phyloP scores from a whole-genome alignment of 2,113 vertebrate genomes.

The Patagioenas fasciata region DNA sequence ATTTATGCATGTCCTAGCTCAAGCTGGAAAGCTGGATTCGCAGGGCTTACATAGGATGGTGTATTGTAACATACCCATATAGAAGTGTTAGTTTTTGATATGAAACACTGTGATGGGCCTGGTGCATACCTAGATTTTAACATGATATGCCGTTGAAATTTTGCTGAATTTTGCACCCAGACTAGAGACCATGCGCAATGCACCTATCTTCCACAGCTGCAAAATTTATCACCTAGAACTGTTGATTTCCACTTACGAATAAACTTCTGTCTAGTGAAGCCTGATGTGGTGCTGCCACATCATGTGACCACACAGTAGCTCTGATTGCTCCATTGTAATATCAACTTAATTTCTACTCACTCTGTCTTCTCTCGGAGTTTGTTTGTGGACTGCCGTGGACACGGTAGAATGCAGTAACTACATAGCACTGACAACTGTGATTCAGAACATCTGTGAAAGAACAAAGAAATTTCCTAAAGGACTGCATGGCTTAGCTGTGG shows the following conservation, averaged over 20 bases:
- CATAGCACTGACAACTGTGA: background rate
- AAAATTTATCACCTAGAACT: background rate
- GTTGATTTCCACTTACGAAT: background rate
- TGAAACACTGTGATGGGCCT: background rate
- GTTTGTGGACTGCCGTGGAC: background rate
- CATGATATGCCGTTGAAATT: background rate
- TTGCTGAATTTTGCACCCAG: background rate
- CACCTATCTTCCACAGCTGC: background rate
- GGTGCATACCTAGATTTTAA: background rate
- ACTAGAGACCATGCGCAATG: fast-evolving
- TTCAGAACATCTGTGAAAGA: background rate
- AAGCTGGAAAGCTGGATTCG: background rate
- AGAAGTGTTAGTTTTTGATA: background rate
- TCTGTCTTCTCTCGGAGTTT: background rate
- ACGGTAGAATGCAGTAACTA: background rate
- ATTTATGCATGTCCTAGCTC: background rate
- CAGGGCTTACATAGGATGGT: background rate
- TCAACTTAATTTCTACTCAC: background rate
- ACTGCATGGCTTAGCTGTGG: fast-evolving
- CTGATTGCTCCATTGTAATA: background rate
- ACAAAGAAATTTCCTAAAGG: background rate
- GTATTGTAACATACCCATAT: background rate
- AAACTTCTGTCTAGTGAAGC: fast-evolving
- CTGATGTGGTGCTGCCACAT: background rate
- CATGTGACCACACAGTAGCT: background rate